These are phyloP conservation scores for Ligdia adustata DNA, from an alignment of 2,888 invertebrate species.

Conservation along the genomic window DNA sequence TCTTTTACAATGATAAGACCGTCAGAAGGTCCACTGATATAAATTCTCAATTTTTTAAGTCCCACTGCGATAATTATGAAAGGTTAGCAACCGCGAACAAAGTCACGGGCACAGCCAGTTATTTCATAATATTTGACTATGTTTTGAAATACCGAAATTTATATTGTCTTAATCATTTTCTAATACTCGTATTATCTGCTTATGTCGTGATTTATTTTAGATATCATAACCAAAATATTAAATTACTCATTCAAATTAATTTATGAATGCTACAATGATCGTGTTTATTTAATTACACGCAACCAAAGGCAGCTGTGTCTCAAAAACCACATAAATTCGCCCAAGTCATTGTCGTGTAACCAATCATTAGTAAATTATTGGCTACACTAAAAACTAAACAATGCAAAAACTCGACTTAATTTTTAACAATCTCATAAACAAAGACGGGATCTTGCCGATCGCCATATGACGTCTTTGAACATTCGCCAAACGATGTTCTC, in stretches of 20 bases:
- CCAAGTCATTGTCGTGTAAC: conserved; percentile 50
- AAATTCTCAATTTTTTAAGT: no score
- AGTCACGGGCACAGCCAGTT: no score
- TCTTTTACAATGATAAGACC: no score
- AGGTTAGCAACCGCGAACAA: no score
- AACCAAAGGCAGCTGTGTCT: conserved; percentile 26
- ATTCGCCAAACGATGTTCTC: conserved; percentile 55
- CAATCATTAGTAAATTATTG: conserved; percentile 54
- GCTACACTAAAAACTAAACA: conserved; percentile 50
- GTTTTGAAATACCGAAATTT: no score
- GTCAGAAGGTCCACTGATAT: no score
- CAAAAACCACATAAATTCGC: conserved; percentile 37
- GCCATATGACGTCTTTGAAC: conserved; percentile 72
- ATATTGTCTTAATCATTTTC: conserved; percentile 1
- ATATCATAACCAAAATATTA: conserved; percentile 9
- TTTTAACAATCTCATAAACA: conserved; percentile 71
- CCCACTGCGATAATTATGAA: no score
- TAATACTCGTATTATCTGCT: background rate
- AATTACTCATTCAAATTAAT: conserved; percentile 4
- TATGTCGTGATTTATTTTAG: conserved; percentile 4
- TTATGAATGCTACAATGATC: conserved; percentile 14
- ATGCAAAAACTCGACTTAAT: conserved; percentile 59
- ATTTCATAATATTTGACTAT: no score
- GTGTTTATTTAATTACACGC: conserved; percentile 27
- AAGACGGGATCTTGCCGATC: conserved; percentile 70